phyloP scores from a whole-genome alignment of 2,888 invertebrate species.

The Oligia fasciuncula region DNA sequence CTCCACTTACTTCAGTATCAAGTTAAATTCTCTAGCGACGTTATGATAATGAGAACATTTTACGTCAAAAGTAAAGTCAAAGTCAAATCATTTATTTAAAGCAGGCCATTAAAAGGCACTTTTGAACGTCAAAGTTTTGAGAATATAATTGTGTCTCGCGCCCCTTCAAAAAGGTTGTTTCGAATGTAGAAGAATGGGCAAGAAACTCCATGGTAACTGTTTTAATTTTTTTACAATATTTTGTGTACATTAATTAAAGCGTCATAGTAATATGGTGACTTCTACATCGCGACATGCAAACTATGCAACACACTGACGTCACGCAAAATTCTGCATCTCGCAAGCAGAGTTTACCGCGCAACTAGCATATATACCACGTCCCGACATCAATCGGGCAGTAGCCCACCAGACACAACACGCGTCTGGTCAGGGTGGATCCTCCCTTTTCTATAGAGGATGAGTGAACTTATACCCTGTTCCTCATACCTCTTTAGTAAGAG shows the following conservation, averaged over 20 bases:
- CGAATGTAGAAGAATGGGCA: neutral
- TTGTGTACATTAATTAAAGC: neutral
- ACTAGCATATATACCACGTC: neutral
- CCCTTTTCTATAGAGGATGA: too few relatives aligned
- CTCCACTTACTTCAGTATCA: neutral
- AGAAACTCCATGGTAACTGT: neutral
- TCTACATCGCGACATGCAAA: neutral
- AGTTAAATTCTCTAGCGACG: neutral
- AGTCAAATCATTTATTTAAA: slow-evolving; percentile 1
- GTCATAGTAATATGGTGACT: too few relatives aligned
- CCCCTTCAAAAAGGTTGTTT: neutral
- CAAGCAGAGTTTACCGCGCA: neutral
- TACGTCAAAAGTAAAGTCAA: neutral
- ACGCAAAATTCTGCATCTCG: too few relatives aligned
- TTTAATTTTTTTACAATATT: neutral
- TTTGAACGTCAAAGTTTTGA: neutral
- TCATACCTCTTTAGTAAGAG: too few relatives aligned
- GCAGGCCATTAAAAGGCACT: neutral
- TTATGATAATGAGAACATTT: slow-evolving; percentile 1
- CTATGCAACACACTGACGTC: neutral
- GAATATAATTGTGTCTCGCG: neutral
- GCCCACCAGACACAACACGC: too few relatives aligned
- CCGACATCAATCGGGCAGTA: too few relatives aligned
- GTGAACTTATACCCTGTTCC: too few relatives aligned
- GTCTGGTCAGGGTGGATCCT: too few relatives aligned